Evolutionary conservation across 1,140 invertebrate species (phyloP), one percentile per base, ranked within the genome.

Genomic region (Cataglyphis hispanica): DNA sequence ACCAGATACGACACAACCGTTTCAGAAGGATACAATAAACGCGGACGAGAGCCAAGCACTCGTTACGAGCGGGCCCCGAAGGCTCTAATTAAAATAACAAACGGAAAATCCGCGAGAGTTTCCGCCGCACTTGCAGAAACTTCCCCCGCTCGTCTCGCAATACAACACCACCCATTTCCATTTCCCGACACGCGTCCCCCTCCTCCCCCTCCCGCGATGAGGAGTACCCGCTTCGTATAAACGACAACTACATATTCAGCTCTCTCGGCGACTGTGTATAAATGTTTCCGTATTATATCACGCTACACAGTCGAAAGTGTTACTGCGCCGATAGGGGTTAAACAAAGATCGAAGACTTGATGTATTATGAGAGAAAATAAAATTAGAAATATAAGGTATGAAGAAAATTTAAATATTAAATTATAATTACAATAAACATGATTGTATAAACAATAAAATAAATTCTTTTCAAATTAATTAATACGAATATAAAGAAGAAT

Each of bases 71-170:
- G 56, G 83, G 53, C 78, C 89, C 89, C 78, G 89, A 90, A 90
- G 89, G 89, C 89, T 90, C 89, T 90, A 90, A 90, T 90, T 90
- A 90, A 90, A 90, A 90, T 90, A 90, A 90, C 75, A 90, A 90
- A 90, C 86, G 88, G 89, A 90, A 90, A 90, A 90, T 90, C 87
- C 58, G 60, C 83, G 88, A 66, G 85, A 89, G 89, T 89, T 89
- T 87, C 85, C 53, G 61, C 60, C 76, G 87, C 84, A 72, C 87
- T 50, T 80, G 70, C 78, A 83, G 88, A 77, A 87, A 90, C 80
- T 80, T 67, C 72, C 58, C 69, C 76, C 87, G 31, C 74, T 1
- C 43, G 27, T 74, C 25, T 40, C 56, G 7, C 19, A 22, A 64
- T 27, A 37, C 50, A 43, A 56, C 50, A 56, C 50, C 22, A 56